Evolutionary conservation across 2,797 vertebrate species (phyloP).

Genomic region (Malacoraja senta): DNA sequence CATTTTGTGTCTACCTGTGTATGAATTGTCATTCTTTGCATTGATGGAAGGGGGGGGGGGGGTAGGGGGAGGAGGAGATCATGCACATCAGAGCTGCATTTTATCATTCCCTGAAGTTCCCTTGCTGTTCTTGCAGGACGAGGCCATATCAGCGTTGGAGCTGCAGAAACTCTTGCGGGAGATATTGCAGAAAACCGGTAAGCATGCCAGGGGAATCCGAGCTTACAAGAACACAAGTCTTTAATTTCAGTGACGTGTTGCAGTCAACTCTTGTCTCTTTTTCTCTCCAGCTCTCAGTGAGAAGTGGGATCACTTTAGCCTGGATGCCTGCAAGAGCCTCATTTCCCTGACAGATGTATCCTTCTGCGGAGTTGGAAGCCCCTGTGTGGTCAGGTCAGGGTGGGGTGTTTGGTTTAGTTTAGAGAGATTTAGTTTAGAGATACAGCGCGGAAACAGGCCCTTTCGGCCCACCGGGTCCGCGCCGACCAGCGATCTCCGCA

Average conservation of each 20-base stretch:
- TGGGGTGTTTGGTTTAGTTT: no score
- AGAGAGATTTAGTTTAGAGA: no score
- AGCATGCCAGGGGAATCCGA: background rate
- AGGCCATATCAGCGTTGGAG: slow-evolving; percentile 51
- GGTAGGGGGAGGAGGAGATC: no score
- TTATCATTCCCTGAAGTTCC: slow-evolving; percentile 21
- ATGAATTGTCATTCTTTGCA: background rate
- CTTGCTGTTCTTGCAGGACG: slow-evolving; percentile 42
- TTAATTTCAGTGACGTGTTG: background rate
- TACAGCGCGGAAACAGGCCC: no score
- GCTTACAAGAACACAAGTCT: no score
- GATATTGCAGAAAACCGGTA: slow-evolving; percentile 55
- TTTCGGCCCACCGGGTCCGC: no score
- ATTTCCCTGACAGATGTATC: slow-evolving; percentile 69
- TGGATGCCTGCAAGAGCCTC: slow-evolving; percentile 65
- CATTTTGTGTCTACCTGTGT: background rate
- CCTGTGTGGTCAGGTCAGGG: background rate
- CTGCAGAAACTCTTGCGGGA: slow-evolving; percentile 56
- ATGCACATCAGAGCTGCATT: background rate
- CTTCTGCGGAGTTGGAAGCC: slow-evolving; percentile 44
- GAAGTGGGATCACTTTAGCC: slow-evolving; percentile 38
- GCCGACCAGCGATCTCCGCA: no score
- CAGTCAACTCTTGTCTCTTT: background rate
- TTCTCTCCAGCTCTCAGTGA: slow-evolving; percentile 30
- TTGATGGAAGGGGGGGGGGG: background rate